These are phyloP conservation scores for Epistrophe grossulariae DNA, from an alignment of 2,888 invertebrate species.

Conservation along the genomic window DNA sequence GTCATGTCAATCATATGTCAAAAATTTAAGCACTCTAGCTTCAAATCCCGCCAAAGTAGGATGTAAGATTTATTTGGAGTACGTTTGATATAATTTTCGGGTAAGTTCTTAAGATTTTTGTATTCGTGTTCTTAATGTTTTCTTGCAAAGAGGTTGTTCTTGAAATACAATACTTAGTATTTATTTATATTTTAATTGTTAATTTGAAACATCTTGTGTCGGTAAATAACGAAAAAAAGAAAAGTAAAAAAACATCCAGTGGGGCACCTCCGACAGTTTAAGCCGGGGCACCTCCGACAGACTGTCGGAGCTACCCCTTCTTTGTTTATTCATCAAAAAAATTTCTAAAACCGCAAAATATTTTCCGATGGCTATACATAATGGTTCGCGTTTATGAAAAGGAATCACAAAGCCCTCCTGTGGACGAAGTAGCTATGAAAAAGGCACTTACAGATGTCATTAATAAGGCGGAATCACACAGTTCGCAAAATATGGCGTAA, in stretches of 20 bases:
- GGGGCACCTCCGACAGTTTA: slow-evolving; percentile 9
- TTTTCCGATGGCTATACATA: slow-evolving; percentile 16
- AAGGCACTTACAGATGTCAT: slow-evolving; percentile 18
- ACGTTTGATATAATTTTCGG: slow-evolving; percentile 11
- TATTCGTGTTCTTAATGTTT: neutral
- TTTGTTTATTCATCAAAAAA: slow-evolving; percentile 6
- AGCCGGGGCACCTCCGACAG: slow-evolving; percentile 14
- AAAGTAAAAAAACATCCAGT: slow-evolving; percentile 8
- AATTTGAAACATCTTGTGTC: neutral
- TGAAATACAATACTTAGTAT: slow-evolving; percentile 1
- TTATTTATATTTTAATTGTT: neutral
- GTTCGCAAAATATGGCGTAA: slow-evolving; percentile 23
- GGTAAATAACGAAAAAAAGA: neutral
- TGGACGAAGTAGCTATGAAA: slow-evolving; percentile 16
- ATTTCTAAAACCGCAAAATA: slow-evolving; percentile 3
- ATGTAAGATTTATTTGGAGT: slow-evolving; percentile 7
- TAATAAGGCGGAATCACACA: slow-evolving; percentile 3
- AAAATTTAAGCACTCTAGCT: slow-evolving; percentile 13
- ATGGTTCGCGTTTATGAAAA: slow-evolving; percentile 23
- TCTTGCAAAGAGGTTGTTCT: slow-evolving; percentile 6
- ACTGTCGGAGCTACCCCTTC: slow-evolving; percentile 12
- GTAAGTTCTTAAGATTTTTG: neutral
- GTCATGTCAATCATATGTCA: neutral
- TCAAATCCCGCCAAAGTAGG: slow-evolving; percentile 1
- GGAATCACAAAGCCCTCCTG: neutral